phyloP scores from a whole-genome alignment of 64 coral and sea anemone species.

The Montipora cactus region DNA sequence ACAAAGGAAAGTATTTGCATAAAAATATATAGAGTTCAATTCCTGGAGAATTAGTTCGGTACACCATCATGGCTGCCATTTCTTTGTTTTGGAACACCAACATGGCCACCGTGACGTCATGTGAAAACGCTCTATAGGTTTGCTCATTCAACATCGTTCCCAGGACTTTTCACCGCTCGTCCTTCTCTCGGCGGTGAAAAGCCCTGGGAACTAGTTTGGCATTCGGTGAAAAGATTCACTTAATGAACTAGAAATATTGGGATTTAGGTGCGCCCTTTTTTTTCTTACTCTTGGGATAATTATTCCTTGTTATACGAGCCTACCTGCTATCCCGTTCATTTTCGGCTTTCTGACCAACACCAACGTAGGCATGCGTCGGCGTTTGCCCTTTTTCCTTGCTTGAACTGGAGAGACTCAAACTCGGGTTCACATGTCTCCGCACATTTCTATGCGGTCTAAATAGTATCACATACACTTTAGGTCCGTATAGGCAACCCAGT shows the following conservation, averaged over 20 bases:
- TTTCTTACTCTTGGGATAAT: too few relatives aligned
- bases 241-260: neutral
- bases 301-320: neutral
- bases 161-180: too few relatives aligned
- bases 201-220: neutral
- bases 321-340: conserved; percentile 64
- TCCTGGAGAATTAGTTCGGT: too few relatives aligned
- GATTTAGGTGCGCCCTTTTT: neutral
- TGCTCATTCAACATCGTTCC: too few relatives aligned
- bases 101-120: too few relatives aligned
- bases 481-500: conserved; percentile 76
- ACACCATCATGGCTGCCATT: too few relatives aligned
- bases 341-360: conserved; percentile 27
- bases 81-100: too few relatives aligned
- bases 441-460: conserved; percentile 90
- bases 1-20: too few relatives aligned
- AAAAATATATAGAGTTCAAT: too few relatives aligned
- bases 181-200: neutral
- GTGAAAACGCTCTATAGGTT: too few relatives aligned
- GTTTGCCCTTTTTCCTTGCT: conserved; percentile 51
- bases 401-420: conserved; percentile 84
- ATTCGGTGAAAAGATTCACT: neutral
- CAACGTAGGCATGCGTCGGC: conserved; percentile 56
- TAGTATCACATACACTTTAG: conserved; percentile 87
- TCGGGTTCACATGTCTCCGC: conserved; percentile 58